These are phyloP conservation scores for Clostera curtula DNA, from an alignment of 2,888 invertebrate species.

Conservation along the genomic window DNA sequence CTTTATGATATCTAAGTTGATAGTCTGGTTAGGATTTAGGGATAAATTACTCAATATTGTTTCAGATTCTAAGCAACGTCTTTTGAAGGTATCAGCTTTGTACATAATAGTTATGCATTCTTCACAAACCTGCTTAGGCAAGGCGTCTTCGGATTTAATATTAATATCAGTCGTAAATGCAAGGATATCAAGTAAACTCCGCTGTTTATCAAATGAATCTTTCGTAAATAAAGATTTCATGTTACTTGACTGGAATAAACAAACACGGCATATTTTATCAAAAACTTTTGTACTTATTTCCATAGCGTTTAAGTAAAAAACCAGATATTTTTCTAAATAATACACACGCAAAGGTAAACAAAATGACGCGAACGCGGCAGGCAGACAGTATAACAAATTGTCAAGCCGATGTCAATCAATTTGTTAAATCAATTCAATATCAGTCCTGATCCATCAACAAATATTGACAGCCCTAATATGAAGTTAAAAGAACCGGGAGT, in stretches of 20 bases:
- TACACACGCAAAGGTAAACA: not conserved
- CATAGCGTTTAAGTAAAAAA: constrained; percentile 20
- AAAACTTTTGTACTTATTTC: constrained; percentile 24
- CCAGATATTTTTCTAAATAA: too few relatives aligned
- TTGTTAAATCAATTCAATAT: too few relatives aligned
- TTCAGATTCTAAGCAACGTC: constrained; percentile 48
- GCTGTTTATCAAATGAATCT: constrained; percentile 30
- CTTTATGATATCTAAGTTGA: constrained; percentile 1
- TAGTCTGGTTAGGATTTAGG: constrained; percentile 6
- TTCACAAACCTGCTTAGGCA: constrained; percentile 53
- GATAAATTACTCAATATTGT: constrained; percentile 34
- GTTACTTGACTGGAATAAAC: constrained; percentile 33
- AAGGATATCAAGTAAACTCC: constrained; percentile 38
- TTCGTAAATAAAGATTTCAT: constrained; percentile 42
- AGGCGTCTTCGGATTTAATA: constrained; percentile 34
- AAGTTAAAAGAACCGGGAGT: too few relatives aligned
- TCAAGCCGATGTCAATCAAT: too few relatives aligned
- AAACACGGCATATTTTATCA: constrained; percentile 46
- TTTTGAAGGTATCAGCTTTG: constrained; percentile 48
- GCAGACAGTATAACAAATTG: too few relatives aligned
- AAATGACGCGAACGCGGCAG: not conserved
- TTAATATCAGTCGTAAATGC: constrained; percentile 41
- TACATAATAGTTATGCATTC: constrained; percentile 43
- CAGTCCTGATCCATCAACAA: too few relatives aligned
- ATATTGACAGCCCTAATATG: too few relatives aligned